Evolutionary conservation across 2,113 vertebrate species (phyloP).

Genomic region (Lophura nycthemera): DNA sequence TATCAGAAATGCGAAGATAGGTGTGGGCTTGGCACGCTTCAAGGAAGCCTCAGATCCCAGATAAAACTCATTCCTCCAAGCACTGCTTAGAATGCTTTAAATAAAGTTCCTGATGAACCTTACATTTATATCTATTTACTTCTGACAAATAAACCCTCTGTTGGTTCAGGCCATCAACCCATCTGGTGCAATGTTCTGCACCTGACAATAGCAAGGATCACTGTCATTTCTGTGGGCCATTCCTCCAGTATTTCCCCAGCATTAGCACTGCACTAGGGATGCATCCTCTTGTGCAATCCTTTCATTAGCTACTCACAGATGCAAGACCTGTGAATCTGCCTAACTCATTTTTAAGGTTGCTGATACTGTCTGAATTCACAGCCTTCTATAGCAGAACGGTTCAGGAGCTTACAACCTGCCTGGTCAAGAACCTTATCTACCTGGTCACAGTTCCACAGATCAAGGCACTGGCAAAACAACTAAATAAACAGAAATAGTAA

Average conservation of each 20-base stretch:
- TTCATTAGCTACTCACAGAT: background rate
- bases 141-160: background rate
- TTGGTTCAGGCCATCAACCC: background rate
- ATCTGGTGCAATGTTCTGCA: background rate
- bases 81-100: background rate
- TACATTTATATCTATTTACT: background rate
- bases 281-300: background rate
- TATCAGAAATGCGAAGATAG: background rate
- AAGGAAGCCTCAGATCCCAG: background rate
- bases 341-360: conserved; percentile 14
- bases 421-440: background rate
- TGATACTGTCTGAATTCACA: background rate
- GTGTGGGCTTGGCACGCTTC: background rate
- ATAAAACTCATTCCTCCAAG: background rate
- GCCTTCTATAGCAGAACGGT: background rate
- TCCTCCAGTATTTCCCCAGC: background rate
- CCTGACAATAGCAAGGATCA: background rate
- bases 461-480: background rate
- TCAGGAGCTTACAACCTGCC: background rate
- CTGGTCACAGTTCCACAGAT: background rate
- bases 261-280: background rate
- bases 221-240: background rate
- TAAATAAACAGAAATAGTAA: background rate
- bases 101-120: background rate
- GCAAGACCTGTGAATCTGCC: background rate